Percentiles rank a stretch among this genome's conserved stretches.
Conservation (phyloP, 2,113 vertebrate genomes). For the Acanthisitta chloris region DNA sequence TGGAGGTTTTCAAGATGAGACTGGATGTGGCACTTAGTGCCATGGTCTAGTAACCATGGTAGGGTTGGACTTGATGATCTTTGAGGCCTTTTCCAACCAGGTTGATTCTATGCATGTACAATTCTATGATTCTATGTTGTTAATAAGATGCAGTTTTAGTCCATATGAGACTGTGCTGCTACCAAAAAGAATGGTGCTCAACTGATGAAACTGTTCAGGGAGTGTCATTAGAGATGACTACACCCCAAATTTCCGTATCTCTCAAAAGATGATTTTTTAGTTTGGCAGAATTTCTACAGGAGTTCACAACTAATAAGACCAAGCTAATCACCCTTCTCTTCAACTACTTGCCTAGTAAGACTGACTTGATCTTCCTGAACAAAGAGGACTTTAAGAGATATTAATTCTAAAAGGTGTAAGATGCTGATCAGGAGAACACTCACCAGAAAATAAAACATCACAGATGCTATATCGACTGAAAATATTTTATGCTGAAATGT, state of each 20-base stretch:
- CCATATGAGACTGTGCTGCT: not conserved
- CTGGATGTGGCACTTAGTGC: too few relatives aligned
- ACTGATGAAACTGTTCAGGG: not conserved
- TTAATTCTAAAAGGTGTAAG: not conserved
- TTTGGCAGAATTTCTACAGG: not conserved
- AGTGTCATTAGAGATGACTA: not conserved
- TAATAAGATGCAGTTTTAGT: not conserved
- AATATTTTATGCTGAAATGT: not conserved
- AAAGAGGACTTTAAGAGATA: not conserved
- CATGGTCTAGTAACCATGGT: too few relatives aligned
- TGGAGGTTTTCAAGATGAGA: too few relatives aligned
- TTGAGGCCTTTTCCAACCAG: too few relatives aligned
- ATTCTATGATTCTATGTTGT: too few relatives aligned
- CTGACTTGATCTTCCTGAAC: not conserved
- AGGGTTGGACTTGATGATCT: too few relatives aligned
- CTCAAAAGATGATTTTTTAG: not conserved
- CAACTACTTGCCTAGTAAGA: not conserved
- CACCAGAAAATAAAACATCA: not conserved
- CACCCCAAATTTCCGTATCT: not conserved
- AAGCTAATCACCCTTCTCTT: not conserved
- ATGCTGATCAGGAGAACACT: not conserved
- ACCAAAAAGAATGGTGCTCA: not conserved
- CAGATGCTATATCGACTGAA: not conserved
- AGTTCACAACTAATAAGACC: not conserved
- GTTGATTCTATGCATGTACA: too few relatives aligned